Conservation (phyloP, 2,113 vertebrate genomes). For the Cinclus mexicanus region DNA sequence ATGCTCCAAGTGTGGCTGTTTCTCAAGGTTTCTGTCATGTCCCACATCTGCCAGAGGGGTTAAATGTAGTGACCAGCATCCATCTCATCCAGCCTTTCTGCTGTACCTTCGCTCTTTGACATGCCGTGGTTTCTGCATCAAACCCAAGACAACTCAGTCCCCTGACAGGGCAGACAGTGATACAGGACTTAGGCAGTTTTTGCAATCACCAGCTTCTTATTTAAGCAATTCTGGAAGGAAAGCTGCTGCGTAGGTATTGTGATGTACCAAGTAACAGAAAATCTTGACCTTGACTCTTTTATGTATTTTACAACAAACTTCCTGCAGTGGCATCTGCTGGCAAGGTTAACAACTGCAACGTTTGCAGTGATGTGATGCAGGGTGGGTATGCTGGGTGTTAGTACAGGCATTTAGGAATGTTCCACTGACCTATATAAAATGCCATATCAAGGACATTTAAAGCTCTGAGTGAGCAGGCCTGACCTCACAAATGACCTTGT, state of each 20-base stretch:
- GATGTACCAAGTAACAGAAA: rapidly evolving
- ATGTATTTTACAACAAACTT: neutral
- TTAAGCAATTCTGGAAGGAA: neutral
- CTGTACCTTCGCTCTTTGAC: neutral
- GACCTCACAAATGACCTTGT: neutral
- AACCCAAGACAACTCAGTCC: neutral
- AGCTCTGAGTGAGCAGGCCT: neutral
- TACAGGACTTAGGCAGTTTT: neutral
- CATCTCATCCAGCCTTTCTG: neutral
- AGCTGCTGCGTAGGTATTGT: neutral
- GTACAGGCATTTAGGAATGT: neutral
- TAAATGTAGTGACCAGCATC: neutral
- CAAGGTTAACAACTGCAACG: neutral
- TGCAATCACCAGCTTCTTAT: neutral
- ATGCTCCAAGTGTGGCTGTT: neutral
- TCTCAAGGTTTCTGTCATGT: rapidly evolving
- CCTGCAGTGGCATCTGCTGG: slow-evolving; percentile 25
- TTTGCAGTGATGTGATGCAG: neutral
- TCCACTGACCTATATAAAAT: neutral
- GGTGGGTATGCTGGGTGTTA: neutral
- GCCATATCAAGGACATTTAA: neutral
- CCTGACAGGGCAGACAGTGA: neutral
- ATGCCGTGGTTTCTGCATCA: neutral
- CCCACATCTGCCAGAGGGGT: neutral
- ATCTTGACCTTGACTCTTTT: neutral